These are phyloP conservation scores for Notiomystis cincta DNA, from an alignment of 2,113 vertebrate species.

Conservation along the genomic window DNA sequence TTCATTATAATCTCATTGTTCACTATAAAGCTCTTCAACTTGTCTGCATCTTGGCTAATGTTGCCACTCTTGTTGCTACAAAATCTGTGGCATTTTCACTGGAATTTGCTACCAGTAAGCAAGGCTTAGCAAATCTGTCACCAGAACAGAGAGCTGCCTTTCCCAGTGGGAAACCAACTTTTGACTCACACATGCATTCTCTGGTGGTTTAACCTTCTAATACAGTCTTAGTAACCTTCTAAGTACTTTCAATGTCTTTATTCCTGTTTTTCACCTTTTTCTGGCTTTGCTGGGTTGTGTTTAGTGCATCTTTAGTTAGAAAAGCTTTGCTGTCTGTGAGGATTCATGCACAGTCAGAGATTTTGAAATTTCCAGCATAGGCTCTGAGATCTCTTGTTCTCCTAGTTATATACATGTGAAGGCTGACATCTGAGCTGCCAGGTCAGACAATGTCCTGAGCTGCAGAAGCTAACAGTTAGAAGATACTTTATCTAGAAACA, in stretches of 20 bases:
- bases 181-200: neutral
- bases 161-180: neutral
- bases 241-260: neutral
- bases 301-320: neutral
- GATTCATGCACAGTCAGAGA: neutral
- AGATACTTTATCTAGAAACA: neutral
- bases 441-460: neutral
- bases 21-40: neutral
- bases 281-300: neutral
- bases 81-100: neutral
- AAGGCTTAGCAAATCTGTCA: neutral
- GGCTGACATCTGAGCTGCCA: neutral
- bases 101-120: neutral
- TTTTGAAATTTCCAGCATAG: neutral
- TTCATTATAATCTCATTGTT: neutral
- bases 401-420: neutral
- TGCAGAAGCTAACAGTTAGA: neutral
- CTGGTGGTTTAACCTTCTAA: neutral
- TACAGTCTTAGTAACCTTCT: neutral
- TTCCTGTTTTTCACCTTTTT: neutral
- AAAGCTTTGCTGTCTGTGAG: neutral
- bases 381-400: neutral
- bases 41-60: neutral
- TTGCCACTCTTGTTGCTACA: neutral
- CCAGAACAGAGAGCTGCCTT: neutral